phyloP scores from a whole-genome alignment of 2,113 vertebrate species.

The Protobothrops mucrosquamatus region DNA sequence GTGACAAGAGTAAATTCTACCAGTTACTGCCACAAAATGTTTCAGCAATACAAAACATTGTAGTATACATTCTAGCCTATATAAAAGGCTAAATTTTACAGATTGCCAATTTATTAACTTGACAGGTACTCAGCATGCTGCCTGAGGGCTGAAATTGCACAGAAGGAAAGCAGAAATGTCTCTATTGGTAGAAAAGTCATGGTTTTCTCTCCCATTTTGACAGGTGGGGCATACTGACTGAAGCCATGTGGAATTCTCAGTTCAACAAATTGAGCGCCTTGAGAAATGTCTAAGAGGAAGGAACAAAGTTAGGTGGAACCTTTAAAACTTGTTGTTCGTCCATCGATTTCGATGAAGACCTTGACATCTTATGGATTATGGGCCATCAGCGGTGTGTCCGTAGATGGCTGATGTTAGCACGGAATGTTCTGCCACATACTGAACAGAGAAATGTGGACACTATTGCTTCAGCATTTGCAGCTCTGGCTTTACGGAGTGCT shows the following conservation, averaged over 20 bases:
- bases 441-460: too few relatives aligned
- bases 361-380: too few relatives aligned
- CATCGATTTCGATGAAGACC: too few relatives aligned
- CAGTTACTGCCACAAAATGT: constrained; percentile 10
- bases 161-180: background rate
- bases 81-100: constrained; percentile 14
- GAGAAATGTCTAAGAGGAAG: background rate
- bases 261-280: background rate
- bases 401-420: too few relatives aligned
- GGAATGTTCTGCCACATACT: too few relatives aligned
- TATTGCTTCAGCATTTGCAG: too few relatives aligned
- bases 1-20: constrained; percentile 17
- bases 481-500: too few relatives aligned
- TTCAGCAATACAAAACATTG: background rate
- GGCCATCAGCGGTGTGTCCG: too few relatives aligned
- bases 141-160: constrained; percentile 11
- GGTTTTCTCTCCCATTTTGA: background rate
- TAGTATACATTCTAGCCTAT: constrained; percentile 16
- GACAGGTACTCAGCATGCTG: background rate
- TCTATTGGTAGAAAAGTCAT: background rate
- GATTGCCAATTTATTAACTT: constrained; percentile 25
- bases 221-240: background rate
- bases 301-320: background rate
- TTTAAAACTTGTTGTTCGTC: too few relatives aligned
- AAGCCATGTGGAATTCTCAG: background rate